These are phyloP conservation scores for Thymelicus sylvestris DNA, from an alignment of 2,888 invertebrate species.

Conservation along the genomic window DNA sequence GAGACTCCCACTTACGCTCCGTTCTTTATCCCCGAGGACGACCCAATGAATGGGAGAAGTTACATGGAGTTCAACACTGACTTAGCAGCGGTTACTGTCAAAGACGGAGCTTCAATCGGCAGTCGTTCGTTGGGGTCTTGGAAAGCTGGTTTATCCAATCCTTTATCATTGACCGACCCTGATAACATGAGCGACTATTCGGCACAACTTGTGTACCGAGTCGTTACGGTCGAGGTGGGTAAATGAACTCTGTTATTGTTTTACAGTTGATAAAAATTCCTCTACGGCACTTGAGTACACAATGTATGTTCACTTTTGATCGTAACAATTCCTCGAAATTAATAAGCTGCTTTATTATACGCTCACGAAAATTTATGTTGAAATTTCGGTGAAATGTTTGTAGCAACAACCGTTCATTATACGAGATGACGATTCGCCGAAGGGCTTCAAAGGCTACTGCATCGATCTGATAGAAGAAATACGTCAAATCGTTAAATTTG, in stretches of 20 bases:
- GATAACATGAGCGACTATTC: slow-evolving; percentile 89
- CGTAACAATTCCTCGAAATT: slow-evolving; percentile 6
- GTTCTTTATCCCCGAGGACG: slow-evolving; percentile 85
- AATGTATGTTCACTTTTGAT: slow-evolving; percentile 42
- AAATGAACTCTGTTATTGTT: slow-evolving; percentile 67
- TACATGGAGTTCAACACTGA: slow-evolving; percentile 91
- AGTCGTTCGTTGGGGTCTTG: slow-evolving; percentile 90
- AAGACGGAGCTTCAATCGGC: slow-evolving; percentile 89
- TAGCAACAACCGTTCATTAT: slow-evolving; percentile 94
- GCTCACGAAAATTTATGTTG: slow-evolving; percentile 35
- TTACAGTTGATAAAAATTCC: slow-evolving; percentile 64
- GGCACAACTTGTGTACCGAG: slow-evolving; percentile 93
- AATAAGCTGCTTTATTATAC: slow-evolving; percentile 36
- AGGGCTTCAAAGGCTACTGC: slow-evolving; percentile 94
- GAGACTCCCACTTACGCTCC: slow-evolving; percentile 90
- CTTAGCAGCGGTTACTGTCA: slow-evolving; percentile 88
- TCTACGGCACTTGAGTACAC: slow-evolving; percentile 70
- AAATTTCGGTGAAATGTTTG: slow-evolving; percentile 46
- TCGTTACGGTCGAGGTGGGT: slow-evolving; percentile 93
- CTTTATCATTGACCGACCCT: slow-evolving; percentile 87
- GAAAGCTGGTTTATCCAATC: slow-evolving; percentile 90
- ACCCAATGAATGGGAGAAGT: slow-evolving; percentile 88
- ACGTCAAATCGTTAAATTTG: slow-evolving; percentile 92
- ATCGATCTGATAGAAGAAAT: slow-evolving; percentile 97
- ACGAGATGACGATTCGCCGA: slow-evolving; percentile 86